Percentiles rank a stretch among this genome's conserved stretches.
Conservation (phyloP, 2,888 invertebrate genomes). For the Tetheella fluctuosa region DNA sequence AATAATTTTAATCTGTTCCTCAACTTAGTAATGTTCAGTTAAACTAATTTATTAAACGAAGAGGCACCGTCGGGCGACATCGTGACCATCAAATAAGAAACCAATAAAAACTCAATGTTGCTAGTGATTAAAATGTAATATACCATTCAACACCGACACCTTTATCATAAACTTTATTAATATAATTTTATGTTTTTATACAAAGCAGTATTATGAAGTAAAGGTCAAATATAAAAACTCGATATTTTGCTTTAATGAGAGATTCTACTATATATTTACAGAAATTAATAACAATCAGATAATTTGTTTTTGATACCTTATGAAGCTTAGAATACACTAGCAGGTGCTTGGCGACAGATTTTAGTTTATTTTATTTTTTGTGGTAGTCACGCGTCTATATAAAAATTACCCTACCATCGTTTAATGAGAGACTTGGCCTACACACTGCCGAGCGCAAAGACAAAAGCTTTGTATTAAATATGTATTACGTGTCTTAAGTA, state of each 20-base stretch:
- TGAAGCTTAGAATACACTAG: too few species aligned
- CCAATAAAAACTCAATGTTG: slow-evolving; percentile 11
- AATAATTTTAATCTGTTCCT: too few species aligned
- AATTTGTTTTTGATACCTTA: too few species aligned
- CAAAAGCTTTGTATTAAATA: too few species aligned
- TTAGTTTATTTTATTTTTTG: too few species aligned
- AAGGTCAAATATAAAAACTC: not conserved
- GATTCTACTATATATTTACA: not conserved
- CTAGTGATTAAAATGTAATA: slow-evolving; percentile 14
- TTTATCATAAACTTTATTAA: not conserved
- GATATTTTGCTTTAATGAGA: not conserved
- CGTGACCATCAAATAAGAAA: not conserved
- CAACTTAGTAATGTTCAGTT: not conserved
- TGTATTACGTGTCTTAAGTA: not conserved
- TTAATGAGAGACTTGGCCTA: not conserved
- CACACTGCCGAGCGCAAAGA: not conserved
- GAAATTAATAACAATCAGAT: not conserved
- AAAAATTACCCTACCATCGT: too few species aligned
- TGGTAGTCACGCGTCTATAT: too few species aligned
- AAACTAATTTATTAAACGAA: not conserved
- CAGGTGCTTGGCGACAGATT: too few species aligned
- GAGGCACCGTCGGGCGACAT: not conserved
- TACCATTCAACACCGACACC: not conserved
- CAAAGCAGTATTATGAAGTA: not conserved
- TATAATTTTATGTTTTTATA: not conserved